Percentiles rank a stretch among this genome's conserved stretches.
These are phyloP conservation scores for Arvicanthis niloticus DNA, from an alignment of 2,113 vertebrate species.

Conservation along the genomic window DNA sequence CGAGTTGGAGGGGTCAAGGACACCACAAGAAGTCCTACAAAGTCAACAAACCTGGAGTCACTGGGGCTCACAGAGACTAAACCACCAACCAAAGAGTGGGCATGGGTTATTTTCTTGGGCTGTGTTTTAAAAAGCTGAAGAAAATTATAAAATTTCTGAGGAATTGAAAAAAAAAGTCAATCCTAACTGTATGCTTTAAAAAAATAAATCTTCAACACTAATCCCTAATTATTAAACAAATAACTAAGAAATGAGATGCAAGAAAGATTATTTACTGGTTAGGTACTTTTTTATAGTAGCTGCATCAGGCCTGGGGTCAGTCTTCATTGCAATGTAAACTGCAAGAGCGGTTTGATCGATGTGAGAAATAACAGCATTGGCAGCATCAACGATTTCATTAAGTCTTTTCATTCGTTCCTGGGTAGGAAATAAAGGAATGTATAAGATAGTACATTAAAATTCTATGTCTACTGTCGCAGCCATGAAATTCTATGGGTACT, in stretches of 20 bases:
- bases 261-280: slow-evolving; percentile 92
- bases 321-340: slow-evolving; percentile 97
- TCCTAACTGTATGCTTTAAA: background rate
- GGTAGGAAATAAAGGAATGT: background rate
- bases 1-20: too few species aligned
- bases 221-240: slow-evolving; percentile 60
- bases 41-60: too few species aligned
- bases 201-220: background rate
- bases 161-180: background rate
- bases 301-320: slow-evolving; percentile 97
- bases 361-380: slow-evolving; percentile 93
- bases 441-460: background rate
- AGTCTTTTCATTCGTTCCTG: slow-evolving; percentile 96
- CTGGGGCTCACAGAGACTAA: too few species aligned
- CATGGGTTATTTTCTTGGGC: background rate
- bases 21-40: too few species aligned
- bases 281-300: slow-evolving; percentile 97
- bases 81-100: too few species aligned
- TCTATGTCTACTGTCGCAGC: background rate
- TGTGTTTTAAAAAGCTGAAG: background rate
- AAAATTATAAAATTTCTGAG: background rate
- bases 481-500: fast-evolving
- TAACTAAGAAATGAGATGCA: slow-evolving; percentile 88
- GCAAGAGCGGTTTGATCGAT: slow-evolving; percentile 97
- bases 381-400: slow-evolving; percentile 92